phyloP scores from a whole-genome alignment of 2,797 vertebrate species.

The Discoglossus pictus region DNA sequence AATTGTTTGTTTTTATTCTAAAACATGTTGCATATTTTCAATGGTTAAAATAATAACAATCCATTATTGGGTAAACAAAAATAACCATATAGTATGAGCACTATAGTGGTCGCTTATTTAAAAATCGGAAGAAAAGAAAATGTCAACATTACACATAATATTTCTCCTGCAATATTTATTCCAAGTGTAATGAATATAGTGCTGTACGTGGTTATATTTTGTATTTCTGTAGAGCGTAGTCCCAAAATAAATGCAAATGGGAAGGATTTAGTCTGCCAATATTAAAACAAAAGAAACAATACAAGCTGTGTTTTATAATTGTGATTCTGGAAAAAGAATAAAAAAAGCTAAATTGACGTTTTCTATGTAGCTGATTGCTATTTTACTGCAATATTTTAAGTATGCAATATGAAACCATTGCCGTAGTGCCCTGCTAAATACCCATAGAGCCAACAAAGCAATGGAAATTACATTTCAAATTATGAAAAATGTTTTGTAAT shows the following conservation, averaged over 20 bases:
- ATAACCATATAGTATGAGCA: no score
- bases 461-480: neutral
- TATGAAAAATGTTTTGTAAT: conserved; percentile 11
- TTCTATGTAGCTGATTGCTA: neutral
- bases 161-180: no score
- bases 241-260: neutral
- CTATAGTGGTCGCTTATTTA: no score
- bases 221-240: neutral
- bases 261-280: neutral
- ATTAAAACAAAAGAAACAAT: neutral
- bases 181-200: neutral
- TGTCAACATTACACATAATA: no score
- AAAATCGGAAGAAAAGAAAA: no score
- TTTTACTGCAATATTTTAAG: conserved; percentile 1
- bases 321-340: neutral
- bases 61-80: no score
- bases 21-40: no score
- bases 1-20: no score
- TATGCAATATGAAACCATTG: conserved; percentile 1
- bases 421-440: neutral
- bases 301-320: neutral
- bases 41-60: no score
- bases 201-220: neutral
- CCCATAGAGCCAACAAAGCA: no score
- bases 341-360: neutral